Evolutionary conservation across 2,113 vertebrate species (phyloP), one percentile per base, ranked within the genome.

Genomic region (Cyphomyrus discorhynchus): DNA sequence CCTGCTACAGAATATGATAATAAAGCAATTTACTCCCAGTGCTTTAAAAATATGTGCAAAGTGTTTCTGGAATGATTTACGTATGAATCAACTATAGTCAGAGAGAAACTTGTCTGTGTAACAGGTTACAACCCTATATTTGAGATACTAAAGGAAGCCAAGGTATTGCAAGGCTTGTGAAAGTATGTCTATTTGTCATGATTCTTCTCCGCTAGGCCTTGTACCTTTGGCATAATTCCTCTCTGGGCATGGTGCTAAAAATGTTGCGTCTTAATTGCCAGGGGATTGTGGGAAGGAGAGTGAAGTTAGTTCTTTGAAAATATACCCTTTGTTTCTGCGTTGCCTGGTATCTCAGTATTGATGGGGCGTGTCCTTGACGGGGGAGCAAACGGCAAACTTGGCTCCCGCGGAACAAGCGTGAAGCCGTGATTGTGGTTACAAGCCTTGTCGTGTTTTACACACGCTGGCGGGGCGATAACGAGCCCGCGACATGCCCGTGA

Each of bases 351-450:
- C 92, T 94, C 92, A 80, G 92, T 91, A 58, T 91, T 94, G 95
- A 93, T 94, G 94, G 94, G 87, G 86, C 91, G 92, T 94, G 87
- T 94, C 31, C 95, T 91, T 94, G 95, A 93, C n/a, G 8, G 27
- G 7, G 93, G 90, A 94, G 93, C 92, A 92, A 91, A 87, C 89
- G 70, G 92, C 90, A 90, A 92, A 93, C 92, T 91, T 90, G 58
- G 91, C 46, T 90, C 87, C 35, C 35, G 92, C 90, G 90, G 88
- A 90, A 84, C 9, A 85, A 85, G 45, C 1, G 46, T 31, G 24
- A 50, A 86, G 2, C 45, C 3, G 24, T 13, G 39, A 49, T 45
- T 15, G 84, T 52, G 84, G 46, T 50, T 11, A 31, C 49, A 31
- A 47, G 84, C 56, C 56, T 58, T 21, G 49, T 31, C 62, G 17